Evolutionary conservation across 2,888 invertebrate species (phyloP), one percentile per base, ranked within the genome.

Genomic region (Oscheius sp.): DNA sequence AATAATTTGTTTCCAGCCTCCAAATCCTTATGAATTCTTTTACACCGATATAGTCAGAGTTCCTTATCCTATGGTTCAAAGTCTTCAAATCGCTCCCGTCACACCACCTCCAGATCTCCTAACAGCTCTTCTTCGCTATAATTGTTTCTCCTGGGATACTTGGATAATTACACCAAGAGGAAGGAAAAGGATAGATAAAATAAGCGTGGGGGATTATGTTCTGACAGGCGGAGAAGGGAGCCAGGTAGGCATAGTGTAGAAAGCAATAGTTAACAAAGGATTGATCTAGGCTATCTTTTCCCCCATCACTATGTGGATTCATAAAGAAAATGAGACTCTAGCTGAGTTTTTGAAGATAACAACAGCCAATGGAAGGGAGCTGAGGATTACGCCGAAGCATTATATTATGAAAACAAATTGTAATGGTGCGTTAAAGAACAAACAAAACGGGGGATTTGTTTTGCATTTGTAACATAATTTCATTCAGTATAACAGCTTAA

Each of bases 351-450:
- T 33, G 8, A 28, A 32, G n/a, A 9, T 33, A 2, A 17, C 5
- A 2, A 33, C 54, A n/a, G 54, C 12, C 9, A 9, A 33, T 2
- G 54, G 33, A 3, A 54, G 20, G 5, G n/a, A 32, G 33, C 33
- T 54, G 54, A 28, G 24, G n/a, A 20, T 54, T 20, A 54, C 54
- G 17, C 17, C n/a, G 4, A 54, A 54, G 22, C 54, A 54, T 33
- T n/a, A 33, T 4, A 54, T 54, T 4, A 33, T 33, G 32, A 28
- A 36, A 20, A 32, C 4, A 14, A 20, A 22, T 3, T 47, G 47
- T 24, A 24, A 47, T 22, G 22, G 20, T 14, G 12, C 20, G 47
- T 47, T 47, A n/a, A n/a, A n/a, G n/a, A n/a, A n/a, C n/a, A n/a
- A n/a, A n/a, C n/a, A n/a, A n/a, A n/a, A n/a, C n/a, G n/a, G n/a